phyloP scores from a whole-genome alignment of 2,888 invertebrate species.

The Meta bourneti region DNA sequence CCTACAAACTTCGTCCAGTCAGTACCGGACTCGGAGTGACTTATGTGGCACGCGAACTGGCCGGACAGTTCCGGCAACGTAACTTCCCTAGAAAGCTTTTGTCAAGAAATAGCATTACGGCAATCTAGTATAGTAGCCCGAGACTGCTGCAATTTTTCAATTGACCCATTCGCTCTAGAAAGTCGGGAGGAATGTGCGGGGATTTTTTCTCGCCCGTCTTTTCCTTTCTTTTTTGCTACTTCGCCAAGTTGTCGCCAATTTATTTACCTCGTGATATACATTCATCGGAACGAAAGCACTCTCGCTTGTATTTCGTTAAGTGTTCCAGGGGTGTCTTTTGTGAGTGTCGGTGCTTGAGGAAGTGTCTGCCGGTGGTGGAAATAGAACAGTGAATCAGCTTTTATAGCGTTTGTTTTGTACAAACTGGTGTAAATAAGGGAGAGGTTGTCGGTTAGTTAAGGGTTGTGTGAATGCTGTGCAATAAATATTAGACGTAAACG shows the following conservation, averaged over 20 bases:
- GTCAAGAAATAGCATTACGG: conserved; percentile 73
- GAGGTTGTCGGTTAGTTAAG: neutral
- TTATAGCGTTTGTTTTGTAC: neutral
- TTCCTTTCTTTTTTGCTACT: conserved; percentile 15
- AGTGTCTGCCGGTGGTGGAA: no score
- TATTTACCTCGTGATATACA: conserved; percentile 48
- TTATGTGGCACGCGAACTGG: conserved; percentile 69
- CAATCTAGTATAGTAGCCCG: conserved; percentile 72
- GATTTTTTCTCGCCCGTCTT: neutral
- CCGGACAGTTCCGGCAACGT: conserved; percentile 66
- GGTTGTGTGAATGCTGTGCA: neutral
- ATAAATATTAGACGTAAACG: neutral
- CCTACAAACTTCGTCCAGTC: conserved; percentile 54
- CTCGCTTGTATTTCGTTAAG: conserved; percentile 31
- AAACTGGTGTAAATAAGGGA: neutral
- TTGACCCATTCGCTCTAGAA: conserved; percentile 57
- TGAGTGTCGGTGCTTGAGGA: neutral
- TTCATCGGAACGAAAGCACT: conserved; percentile 22
- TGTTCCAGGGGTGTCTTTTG: neutral
- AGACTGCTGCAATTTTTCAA: conserved; percentile 71
- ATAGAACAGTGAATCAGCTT: neutral
- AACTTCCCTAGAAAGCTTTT: conserved; percentile 70
- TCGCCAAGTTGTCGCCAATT: conserved; percentile 70
- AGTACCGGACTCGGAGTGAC: conserved; percentile 54
- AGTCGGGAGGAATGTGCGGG: conserved; percentile 18